Base-by-base conservation (phyloP, 2,888 invertebrate genomes). In the Scaptomyza reducta region DNA sequence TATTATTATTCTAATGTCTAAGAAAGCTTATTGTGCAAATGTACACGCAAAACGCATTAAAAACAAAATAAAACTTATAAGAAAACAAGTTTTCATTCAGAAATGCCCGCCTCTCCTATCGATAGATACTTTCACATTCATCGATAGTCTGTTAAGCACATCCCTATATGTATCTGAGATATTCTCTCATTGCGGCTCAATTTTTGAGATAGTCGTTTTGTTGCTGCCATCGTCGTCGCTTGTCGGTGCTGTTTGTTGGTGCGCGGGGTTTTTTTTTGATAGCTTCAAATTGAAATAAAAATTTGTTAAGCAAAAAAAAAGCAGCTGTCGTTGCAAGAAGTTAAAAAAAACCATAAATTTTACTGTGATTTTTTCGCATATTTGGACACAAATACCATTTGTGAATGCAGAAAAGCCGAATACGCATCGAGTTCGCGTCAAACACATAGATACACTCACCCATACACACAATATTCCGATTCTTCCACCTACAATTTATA, bases 41-140 rank as follows among this genome's bases (percentile, higher is more conserved):
- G 88, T 87, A 82, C 81, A 87, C 81, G 88, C 86, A 75, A 82
- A 82, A 88, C 75, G 76, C 87, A 89, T 80, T 70, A 68, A 87
- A 81, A 86, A 78, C 62, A 80, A 80, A 81, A 86, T 86, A 86
- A 81, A 87, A 67, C 56, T 65, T 74, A 77, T 85, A 75, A 70
- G 73, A 70, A 68, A 74, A 45, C 44, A 55, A 55, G 22, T 27
- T 22, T 56, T 9, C 10, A 44, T 60, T 56, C 10, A 35, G 59
- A 59, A 33, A 35, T 18, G 25, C 22, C 27, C 57, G 63, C 66
- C 38, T 14, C 29, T 46, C 10, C 6, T 41, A 64, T 66, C 63
- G 63, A 64, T 64, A 53, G 6, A 11, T 51, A 10, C 38, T 0
- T 1, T 16, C 10, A 2, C 0, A 1, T 14, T 66, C n/a, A 56